Base-by-base conservation (phyloP, 2,113 vertebrate genomes). In the Apodemus speciosus region DNA sequence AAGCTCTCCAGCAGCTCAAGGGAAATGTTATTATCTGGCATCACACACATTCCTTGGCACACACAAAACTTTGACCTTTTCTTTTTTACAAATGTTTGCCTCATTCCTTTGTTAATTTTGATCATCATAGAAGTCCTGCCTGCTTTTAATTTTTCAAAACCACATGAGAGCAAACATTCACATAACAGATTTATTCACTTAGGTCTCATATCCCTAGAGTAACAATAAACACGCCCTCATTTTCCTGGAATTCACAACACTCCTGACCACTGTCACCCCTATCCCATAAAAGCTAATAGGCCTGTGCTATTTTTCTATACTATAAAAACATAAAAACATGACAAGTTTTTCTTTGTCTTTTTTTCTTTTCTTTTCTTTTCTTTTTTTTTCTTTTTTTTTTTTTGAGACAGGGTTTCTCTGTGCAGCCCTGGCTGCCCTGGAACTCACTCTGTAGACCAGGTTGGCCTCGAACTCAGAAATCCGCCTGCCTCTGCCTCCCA, bases 101-200 rank as follows among this genome's bases (percentile, higher is more conserved):
- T 94, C 92, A 88, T 85, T 96, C 56, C 77, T 96, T 93, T 95
- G 84, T 96, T 95, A 95, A 92, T 69, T 93, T 86, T 96, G 62
- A 86, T 73, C 87, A 85, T 83, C 64, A 53, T 73, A 94, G 85
- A 90, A n/a, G 68, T 93, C 25, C 75, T 87, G 72, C 40, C 85
- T 97, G 92, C 95, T 96, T 96, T 96, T 84, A 93, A 90, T 96
- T 97, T 93, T 95, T 92, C 3, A 8, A 90, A 92, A 76, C 60
- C 79, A 76, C 35, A 5, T 89, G 86, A 92, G 90, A 95, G 92
- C 38, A 96, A 75, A 92, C 73, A 83, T 95, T 95, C 76, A 86
- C 71, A 91, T 30, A 92, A 35, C 40, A 91, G 77, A 93, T 94
- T 93, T 96, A 94, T 89, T 94, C 77, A 89, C 89, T 95, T 93